Base-by-base conservation (phyloP, 2,113 vertebrate genomes). In the Grammomys dolichurus region DNA sequence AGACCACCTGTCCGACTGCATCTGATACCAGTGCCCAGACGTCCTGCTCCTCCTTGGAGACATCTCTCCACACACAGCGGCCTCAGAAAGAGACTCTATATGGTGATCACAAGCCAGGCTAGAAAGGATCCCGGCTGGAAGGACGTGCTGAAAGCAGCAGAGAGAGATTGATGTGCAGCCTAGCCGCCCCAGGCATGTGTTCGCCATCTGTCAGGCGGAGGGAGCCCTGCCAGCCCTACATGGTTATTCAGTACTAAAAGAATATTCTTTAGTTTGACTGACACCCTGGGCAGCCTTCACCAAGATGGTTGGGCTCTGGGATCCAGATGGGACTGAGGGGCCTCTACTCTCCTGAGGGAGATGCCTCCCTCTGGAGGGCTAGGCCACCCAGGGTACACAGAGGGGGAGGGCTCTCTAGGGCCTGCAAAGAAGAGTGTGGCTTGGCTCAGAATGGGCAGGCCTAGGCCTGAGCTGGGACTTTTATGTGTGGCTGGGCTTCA, bases 261-360 rank as follows among this genome's bases (percentile, higher is more conserved):
- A 98, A 93, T 98, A 98, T 98, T 97, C 96, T 98, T 97, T 95
- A 92, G 94, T 98, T 98, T 96, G 98, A 98, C 97, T 98, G 97
- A 98, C 98, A 98, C 97, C 87, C 96, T 86, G 94, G 81, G 95
- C 94, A 97, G 97, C 97, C 97, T 96, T 85, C 54, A 96, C 97
- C 96, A 98, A 97, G 89, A 96, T 85, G 3, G 97, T 46, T 93
- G 75, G 85, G 97, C 98, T 98, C 98, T 98, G 97, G 97, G 98
- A 97, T 98, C 98, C 98, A 98, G 97, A 98, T 97, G 97, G 97
- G 95, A 95, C 87, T 80, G 89, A 97, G 95, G 95, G 96, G 95
- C 97, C 96, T 3, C 22, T 24, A 24, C 89, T 96, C 95, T 97
- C 98, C 95, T 93, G 94, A 94, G 90, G 96, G 93, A 98, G 73